Base-by-base conservation (phyloP, 2,888 invertebrate genomes). In the Apotomis turbidana region DNA sequence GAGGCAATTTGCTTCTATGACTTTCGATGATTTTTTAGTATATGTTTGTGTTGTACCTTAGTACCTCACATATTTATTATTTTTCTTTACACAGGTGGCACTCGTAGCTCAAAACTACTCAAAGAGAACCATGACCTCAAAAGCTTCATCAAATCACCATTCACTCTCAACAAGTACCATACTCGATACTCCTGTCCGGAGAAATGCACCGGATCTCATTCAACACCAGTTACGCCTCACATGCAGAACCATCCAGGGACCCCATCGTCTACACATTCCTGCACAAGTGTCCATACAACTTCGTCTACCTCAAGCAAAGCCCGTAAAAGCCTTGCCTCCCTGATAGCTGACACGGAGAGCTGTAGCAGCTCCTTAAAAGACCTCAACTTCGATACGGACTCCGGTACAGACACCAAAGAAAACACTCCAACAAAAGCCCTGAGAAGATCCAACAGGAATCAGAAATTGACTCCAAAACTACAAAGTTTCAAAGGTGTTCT, bases 301-400 rank as follows among this genome's bases (percentile, higher is more conserved):
- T 91, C 92, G 0, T 93, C 93, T 6, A 90, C 90, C 10, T 90
- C 91, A n/a, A 92, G 92, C 81, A 80, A 85, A 10, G 93, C 92
- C 9, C 83, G 93, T 4, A 92, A 92, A 74, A 91, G 91, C 76
- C 82, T 93, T 4, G 91, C 91, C 62, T 90, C 87, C 76, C 87
- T 93, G 62, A 93, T 92, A 27, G 93, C 93, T 13, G 93, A 93
- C 76, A 90, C 93, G 3, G 94, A 94, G 76, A 93, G 93, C 78
- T 93, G 93, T 78, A 93, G 93, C 80, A 93, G 93, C 78, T 93
- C 93, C 4, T 76, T 94, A 8, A 93, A 93, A 87, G 93, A 93
- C 76, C 83, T 93, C 0, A 94, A 91, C 76, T 93, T 94, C 70
- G 90, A 93, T 74, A 85, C 93, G 0, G 93, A 93, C 74, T 93